Base-by-base conservation (phyloP, 2,888 invertebrate genomes). In the Andrena dorsata region DNA sequence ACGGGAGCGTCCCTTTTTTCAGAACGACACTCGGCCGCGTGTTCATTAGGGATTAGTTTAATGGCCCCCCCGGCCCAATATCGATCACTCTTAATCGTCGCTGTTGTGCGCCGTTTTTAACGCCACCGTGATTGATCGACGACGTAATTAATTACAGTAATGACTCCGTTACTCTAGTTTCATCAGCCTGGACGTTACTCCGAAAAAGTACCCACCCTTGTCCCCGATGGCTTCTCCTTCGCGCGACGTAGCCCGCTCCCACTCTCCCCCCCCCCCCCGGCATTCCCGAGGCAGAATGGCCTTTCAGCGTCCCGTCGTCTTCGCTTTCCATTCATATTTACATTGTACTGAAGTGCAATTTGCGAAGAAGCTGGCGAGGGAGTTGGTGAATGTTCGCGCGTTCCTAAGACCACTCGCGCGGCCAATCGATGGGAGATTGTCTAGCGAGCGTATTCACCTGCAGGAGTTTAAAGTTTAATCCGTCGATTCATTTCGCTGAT, bases 91-190 rank as follows among this genome's bases (percentile, higher is more conserved):
- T 80, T 82, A 68, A 82, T 80, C 75, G 72, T 53, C 76, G 30
- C 72, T 76, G 71, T 68, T 51, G 69, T 13, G 49, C 69, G 49
- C 30, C 68, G 41, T 82, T 76, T 81, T 82, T 76, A 82, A 72
- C 23, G 72, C 80, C 82, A 30, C n/a, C 66, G 60, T 73, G 81
- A 82, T 82, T 76, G 82, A 82, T 82, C 76, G 81, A 81, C 49
- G 68, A 72, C 56, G 82, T 65, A 76, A 82, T 82, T 82, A 82
- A 82, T 82, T 80, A 71, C 64, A 56, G 51, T 81, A 82, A 82
- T 76, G 82, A 80, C 71, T 72, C 32, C 6, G 58, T 61, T 53
- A 35, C 35, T 41, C n/a, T 10, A 65, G 74, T 75, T 80, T 80
- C 73, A 30, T 41, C 72, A 13, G 28, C 8, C 30, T 63, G 32